These are phyloP conservation scores for Tenthredo distinguenda DNA, from an alignment of 2,888 invertebrate species.

Conservation along the genomic window DNA sequence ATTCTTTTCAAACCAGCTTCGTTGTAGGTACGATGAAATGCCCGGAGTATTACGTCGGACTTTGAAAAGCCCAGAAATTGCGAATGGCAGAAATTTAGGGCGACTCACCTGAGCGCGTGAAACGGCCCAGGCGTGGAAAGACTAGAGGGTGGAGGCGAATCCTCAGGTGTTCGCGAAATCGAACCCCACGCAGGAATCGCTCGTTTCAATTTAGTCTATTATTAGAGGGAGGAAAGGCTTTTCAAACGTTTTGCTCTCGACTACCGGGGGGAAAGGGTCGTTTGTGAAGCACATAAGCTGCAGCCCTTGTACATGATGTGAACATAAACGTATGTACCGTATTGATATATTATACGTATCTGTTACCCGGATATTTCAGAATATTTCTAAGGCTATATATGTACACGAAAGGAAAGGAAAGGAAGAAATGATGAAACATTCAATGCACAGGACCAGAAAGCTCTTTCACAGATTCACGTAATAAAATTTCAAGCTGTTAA, in stretches of 20 bases:
- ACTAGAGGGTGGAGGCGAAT: neutral
- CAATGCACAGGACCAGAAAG: neutral
- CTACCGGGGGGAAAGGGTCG: slow-evolving; percentile 4
- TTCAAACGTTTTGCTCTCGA: slow-evolving; percentile 14
- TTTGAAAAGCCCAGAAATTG: neutral
- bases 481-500: neutral
- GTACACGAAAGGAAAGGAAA: neutral
- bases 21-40: neutral
- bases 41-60: neutral
- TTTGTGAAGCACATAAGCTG: slow-evolving; percentile 11
- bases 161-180: slow-evolving; percentile 35
- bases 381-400: neutral
- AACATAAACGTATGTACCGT: neutral
- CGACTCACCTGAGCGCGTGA: neutral
- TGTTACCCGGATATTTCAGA: neutral
- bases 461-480: neutral
- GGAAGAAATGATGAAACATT: neutral
- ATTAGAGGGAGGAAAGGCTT: slow-evolving; percentile 38
- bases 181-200: slow-evolving; percentile 38
- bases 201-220: slow-evolving; percentile 45
- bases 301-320: slow-evolving; percentile 17
- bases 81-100: neutral
- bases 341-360: neutral
- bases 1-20: neutral
- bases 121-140: neutral